Conservation (phyloP, 2,888 invertebrate genomes). For the Pollenia griseotomentosa region DNA sequence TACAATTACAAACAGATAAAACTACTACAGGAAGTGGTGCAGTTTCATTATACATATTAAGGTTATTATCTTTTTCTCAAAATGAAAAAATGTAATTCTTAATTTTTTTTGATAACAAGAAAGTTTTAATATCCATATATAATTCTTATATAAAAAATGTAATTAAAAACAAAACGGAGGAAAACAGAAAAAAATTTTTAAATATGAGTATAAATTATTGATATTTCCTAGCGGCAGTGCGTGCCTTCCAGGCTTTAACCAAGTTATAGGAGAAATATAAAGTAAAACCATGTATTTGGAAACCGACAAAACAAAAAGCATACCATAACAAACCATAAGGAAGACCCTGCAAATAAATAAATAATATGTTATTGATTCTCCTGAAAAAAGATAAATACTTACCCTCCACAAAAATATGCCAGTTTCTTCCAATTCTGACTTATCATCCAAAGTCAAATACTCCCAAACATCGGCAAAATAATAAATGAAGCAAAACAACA, state of each 20-base stretch:
- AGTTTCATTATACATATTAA: slow-evolving; percentile 39
- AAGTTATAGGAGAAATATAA: slow-evolving; percentile 93
- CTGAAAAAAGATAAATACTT: slow-evolving; percentile 62
- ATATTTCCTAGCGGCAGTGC: slow-evolving; percentile 88
- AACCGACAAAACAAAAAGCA: slow-evolving; percentile 92
- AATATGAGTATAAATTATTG: slow-evolving; percentile 84
- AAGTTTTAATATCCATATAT: slow-evolving; percentile 29
- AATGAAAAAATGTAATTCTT: slow-evolving; percentile 29
- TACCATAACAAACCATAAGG: slow-evolving; percentile 97
- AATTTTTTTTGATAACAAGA: slow-evolving; percentile 45
- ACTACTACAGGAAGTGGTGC: slow-evolving; percentile 37
- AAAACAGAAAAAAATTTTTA: slow-evolving; percentile 25
- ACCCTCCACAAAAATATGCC: slow-evolving; percentile 94
- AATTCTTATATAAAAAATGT: slow-evolving; percentile 27
- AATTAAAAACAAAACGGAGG: background rate
- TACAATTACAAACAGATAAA: background rate
- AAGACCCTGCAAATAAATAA: slow-evolving; percentile 88
- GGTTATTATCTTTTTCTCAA: slow-evolving; percentile 7
- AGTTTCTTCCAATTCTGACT: slow-evolving; percentile 87
- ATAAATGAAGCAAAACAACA: slow-evolving; percentile 92
- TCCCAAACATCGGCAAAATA: slow-evolving; percentile 93
- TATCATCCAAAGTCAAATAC: slow-evolving; percentile 87
- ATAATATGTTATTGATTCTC: background rate
- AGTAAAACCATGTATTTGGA: slow-evolving; percentile 95
- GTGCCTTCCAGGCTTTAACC: slow-evolving; percentile 92